These are phyloP conservation scores for Petrolisthes cinctipes DNA, from an alignment of 2,888 invertebrate genomes.

Conservation along the genomic window DNA sequence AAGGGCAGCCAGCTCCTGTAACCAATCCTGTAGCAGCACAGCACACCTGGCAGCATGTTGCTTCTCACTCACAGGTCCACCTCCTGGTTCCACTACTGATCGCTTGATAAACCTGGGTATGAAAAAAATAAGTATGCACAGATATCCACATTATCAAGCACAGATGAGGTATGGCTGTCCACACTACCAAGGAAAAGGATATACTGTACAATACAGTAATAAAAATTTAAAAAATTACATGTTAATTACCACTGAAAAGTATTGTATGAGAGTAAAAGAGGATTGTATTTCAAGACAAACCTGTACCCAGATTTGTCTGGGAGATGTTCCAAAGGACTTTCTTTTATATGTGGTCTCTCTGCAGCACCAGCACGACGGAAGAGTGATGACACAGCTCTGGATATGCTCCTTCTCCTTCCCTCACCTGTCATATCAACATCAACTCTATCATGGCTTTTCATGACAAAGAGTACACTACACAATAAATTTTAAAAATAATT, in stretches of 20 bases:
- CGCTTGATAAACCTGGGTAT: constrained; percentile 33
- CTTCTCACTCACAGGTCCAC: constrained; percentile 42
- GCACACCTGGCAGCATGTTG: constrained; percentile 82
- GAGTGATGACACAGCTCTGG: constrained; percentile 81
- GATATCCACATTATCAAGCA: too few relatives aligned
- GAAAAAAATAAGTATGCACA: background rate
- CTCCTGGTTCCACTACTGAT: constrained; percentile 17
- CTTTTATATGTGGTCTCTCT: constrained; percentile 39
- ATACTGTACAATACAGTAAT: too few relatives aligned
- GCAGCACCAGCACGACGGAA: constrained; percentile 74
- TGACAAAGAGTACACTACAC: background rate
- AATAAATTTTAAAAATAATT: too few relatives aligned
- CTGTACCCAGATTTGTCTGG: constrained; percentile 68
- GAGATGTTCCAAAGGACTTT: constrained; percentile 66
- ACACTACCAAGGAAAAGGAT: too few relatives aligned
- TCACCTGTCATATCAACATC: constrained; percentile 71
- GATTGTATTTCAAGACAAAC: constrained; percentile 64
- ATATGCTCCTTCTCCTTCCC: constrained; percentile 81
- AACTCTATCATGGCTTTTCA: background rate
- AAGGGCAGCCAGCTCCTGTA: constrained; percentile 93
- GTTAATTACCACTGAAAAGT: background rate
- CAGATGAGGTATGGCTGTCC: too few relatives aligned
- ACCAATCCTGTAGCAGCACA: constrained; percentile 93
- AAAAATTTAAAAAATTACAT: too few relatives aligned
- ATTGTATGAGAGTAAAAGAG: background rate